phyloP scores from a whole-genome alignment of 1,140 invertebrate genomes.

The Drosophila parabipectinata region DNA sequence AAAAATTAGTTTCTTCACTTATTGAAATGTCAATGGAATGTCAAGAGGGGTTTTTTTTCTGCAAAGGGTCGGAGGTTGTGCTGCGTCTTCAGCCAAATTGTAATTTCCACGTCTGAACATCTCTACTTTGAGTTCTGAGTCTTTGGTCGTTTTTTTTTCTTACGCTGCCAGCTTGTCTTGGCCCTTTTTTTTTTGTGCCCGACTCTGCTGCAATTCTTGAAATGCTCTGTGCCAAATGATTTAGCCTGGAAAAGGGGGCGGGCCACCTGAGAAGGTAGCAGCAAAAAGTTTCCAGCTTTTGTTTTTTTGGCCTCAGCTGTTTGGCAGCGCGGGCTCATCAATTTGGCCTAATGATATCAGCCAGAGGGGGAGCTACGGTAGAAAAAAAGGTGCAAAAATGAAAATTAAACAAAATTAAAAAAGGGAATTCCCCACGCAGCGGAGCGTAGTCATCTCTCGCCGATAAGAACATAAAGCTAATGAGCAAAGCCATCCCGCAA shows the following conservation, averaged over 20 bases:
- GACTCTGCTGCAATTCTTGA: slow-evolving; percentile 73
- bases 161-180: slow-evolving; percentile 17
- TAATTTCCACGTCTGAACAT: slow-evolving; percentile 71
- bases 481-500: slow-evolving; percentile 43
- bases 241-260: slow-evolving; percentile 53
- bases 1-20: slow-evolving; percentile 83
- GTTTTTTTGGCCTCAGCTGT: slow-evolving; percentile 72
- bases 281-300: slow-evolving; percentile 64
- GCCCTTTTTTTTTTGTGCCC: slow-evolving; percentile 14
- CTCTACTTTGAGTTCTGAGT: slow-evolving; percentile 18
- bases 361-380: slow-evolving; percentile 5
- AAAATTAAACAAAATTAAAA: slow-evolving; percentile 82
- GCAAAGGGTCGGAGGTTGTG: not conserved
- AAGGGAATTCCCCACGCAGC: slow-evolving; percentile 52
- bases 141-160: slow-evolving; percentile 8
- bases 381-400: slow-evolving; percentile 75
- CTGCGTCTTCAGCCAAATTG: slow-evolving; percentile 66
- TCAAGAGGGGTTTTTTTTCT: slow-evolving; percentile 27
- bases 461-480: slow-evolving; percentile 59
- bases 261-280: slow-evolving; percentile 6
- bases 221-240: slow-evolving; percentile 79
- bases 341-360: slow-evolving; percentile 79
- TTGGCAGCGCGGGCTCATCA: slow-evolving; percentile 70
- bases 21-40: slow-evolving; percentile 80
- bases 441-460: slow-evolving; percentile 12